Evolutionary conservation across 2,113 vertebrate species (phyloP).

Genomic region (Himantopus leucocephalus): DNA sequence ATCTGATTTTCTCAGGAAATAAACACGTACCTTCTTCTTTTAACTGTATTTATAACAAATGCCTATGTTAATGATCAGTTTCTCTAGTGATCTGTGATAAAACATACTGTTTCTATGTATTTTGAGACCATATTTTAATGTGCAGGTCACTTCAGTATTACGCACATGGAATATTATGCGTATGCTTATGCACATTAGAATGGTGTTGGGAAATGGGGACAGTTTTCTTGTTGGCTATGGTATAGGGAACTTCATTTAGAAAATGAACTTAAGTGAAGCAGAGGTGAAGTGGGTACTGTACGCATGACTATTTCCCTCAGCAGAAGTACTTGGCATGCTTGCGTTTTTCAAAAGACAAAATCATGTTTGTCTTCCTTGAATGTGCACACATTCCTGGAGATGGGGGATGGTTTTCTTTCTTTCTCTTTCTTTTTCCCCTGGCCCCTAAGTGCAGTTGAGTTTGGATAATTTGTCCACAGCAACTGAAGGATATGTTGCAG

Average conservation of each 20-base stretch:
- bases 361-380: slow-evolving; percentile 65
- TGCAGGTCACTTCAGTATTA: background rate
- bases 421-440: background rate
- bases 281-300: slow-evolving; percentile 37
- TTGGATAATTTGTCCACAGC: slow-evolving; percentile 33
- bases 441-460: background rate
- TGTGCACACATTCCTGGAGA: slow-evolving; percentile 54
- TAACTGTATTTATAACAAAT: background rate
- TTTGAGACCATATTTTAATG: background rate
- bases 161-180: background rate
- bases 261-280: slow-evolving; percentile 10
- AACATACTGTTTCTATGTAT: background rate
- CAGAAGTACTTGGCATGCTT: slow-evolving; percentile 55
- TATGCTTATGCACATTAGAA: background rate
- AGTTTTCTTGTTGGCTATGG: background rate
- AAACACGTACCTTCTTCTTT: background rate
- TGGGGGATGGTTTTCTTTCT: slow-evolving; percentile 49
- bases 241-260: background rate
- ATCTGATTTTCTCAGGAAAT: slow-evolving; percentile 6
- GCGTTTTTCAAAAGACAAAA: slow-evolving; percentile 64
- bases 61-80: background rate
- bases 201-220: background rate
- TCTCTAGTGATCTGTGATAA: background rate
- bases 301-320: slow-evolving; percentile 14
- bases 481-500: slow-evolving; percentile 19